Evolutionary conservation across 2,888 invertebrate genomes (phyloP).

Genomic region (Villa cingulata): DNA sequence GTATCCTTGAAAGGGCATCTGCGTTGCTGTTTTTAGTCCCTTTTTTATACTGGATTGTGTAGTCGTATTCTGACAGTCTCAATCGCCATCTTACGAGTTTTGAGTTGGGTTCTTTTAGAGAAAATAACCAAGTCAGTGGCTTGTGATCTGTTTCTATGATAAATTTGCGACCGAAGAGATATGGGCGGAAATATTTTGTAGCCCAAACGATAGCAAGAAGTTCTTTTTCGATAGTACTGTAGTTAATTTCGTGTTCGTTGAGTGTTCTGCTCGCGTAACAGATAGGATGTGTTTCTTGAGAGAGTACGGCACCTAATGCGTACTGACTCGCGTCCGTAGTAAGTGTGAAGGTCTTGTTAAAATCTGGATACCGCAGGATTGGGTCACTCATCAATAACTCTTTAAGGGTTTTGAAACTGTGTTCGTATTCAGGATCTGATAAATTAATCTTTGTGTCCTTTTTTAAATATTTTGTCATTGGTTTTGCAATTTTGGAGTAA

Average conservation of each 20-base stretch:
- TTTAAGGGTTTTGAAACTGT: slow-evolving; percentile 10
- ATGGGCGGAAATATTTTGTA: no score
- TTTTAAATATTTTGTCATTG: background rate
- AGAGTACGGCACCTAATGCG: no score
- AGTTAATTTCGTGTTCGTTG: slow-evolving; percentile 16
- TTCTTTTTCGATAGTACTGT: slow-evolving; percentile 13
- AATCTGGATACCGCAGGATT: no score
- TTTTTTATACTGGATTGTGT: slow-evolving; percentile 13
- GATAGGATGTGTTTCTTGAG: slow-evolving; percentile 20
- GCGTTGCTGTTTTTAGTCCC: slow-evolving; percentile 11
- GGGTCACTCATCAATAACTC: slow-evolving; percentile 11
- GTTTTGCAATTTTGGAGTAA: background rate
- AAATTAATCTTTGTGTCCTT: background rate
- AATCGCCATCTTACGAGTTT: background rate
- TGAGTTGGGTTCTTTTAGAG: background rate
- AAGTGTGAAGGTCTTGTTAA: no score
- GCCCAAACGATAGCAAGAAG: no score
- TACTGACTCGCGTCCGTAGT: no score
- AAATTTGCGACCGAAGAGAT: no score
- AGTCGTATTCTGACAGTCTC: slow-evolving; percentile 1
- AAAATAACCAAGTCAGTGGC: background rate
- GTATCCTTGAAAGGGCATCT: slow-evolving; percentile 9
- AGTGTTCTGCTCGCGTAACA: no score
- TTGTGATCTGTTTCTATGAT: no score
- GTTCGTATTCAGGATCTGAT: background rate